These are phyloP conservation scores for Magallana gigas DNA, from an alignment of 1,140 invertebrate species.

Conservation along the genomic window DNA sequence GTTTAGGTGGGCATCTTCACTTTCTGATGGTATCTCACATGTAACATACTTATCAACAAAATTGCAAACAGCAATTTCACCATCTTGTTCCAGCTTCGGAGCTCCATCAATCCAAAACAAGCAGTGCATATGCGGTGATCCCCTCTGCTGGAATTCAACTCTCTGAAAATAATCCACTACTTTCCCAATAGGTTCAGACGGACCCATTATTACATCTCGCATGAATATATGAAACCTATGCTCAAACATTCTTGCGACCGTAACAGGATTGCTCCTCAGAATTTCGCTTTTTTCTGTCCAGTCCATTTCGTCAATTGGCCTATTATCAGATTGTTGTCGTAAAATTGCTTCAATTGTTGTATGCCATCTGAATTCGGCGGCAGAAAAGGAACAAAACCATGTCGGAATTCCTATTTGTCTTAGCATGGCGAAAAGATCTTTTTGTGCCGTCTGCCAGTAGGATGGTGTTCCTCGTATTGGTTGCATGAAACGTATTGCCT, in stretches of 20 bases:
- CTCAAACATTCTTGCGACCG: slow-evolving; percentile 45
- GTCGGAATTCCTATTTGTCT: too few relatives aligned
- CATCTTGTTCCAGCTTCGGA: too few relatives aligned
- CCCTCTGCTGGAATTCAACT: too few relatives aligned
- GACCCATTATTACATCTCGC: slow-evolving; percentile 39
- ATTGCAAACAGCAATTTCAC: too few relatives aligned
- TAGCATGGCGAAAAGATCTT: too few relatives aligned
- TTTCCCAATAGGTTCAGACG: slow-evolving; percentile 55
- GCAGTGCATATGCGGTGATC: too few relatives aligned
- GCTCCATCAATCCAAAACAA: too few relatives aligned
- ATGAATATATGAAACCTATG: slow-evolving; percentile 39
- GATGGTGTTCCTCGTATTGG: slow-evolving; percentile 54
- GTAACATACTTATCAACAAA: too few relatives aligned
- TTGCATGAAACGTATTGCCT: slow-evolving; percentile 58
- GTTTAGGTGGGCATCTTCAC: neutral
- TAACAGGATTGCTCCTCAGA: slow-evolving; percentile 43
- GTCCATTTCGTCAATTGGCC: neutral
- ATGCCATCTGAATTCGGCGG: neutral
- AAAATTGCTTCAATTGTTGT: slow-evolving; percentile 62
- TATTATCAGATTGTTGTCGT: slow-evolving; percentile 49
- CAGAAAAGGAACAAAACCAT: too few relatives aligned
- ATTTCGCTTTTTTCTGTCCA: neutral
- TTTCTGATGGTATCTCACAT: neutral
- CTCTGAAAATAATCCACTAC: slow-evolving; percentile 6
- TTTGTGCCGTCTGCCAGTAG: slow-evolving; percentile 45